Conservation (phyloP, 2,797 vertebrate species). For the Botia almorhae region DNA sequence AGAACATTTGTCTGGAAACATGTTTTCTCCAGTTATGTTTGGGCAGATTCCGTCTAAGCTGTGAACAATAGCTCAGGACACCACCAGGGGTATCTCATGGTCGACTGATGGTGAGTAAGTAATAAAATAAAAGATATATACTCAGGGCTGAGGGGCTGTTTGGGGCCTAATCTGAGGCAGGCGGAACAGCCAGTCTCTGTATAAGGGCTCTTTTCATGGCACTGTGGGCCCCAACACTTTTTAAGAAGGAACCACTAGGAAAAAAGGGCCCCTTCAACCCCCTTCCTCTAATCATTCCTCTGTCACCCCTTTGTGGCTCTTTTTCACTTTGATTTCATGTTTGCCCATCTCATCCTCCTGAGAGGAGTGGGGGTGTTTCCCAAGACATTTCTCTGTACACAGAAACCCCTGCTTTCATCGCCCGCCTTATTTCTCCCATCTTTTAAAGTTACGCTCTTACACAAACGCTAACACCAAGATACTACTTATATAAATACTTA, state of each 20-base stretch:
- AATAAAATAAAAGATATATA: slow-evolving; percentile 67
- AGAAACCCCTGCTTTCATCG: slow-evolving; percentile 49
- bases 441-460: slow-evolving; percentile 11
- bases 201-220: slow-evolving; percentile 79
- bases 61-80: slow-evolving; percentile 10
- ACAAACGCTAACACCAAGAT: slow-evolving; percentile 5
- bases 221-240: slow-evolving; percentile 68
- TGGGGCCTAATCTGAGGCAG: slow-evolving; percentile 73
- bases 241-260: slow-evolving; percentile 62
- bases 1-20: neutral
- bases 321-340: slow-evolving; percentile 84
- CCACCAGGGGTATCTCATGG: slow-evolving; percentile 17
- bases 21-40: slow-evolving; percentile 1
- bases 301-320: slow-evolving; percentile 76
- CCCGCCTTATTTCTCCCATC: neutral
- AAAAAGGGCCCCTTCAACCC: slow-evolving; percentile 51
- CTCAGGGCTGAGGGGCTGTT: slow-evolving; percentile 66
- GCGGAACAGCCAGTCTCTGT: slow-evolving; percentile 75
- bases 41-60: neutral
- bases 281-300: slow-evolving; percentile 72
- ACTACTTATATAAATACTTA: neutral
- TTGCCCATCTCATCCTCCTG: slow-evolving; percentile 70
- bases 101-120: slow-evolving; percentile 39
- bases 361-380: slow-evolving; percentile 58
- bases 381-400: slow-evolving; percentile 68